Conservation (phyloP, 1,140 invertebrate species). For the Leptinotarsa texana region DNA sequence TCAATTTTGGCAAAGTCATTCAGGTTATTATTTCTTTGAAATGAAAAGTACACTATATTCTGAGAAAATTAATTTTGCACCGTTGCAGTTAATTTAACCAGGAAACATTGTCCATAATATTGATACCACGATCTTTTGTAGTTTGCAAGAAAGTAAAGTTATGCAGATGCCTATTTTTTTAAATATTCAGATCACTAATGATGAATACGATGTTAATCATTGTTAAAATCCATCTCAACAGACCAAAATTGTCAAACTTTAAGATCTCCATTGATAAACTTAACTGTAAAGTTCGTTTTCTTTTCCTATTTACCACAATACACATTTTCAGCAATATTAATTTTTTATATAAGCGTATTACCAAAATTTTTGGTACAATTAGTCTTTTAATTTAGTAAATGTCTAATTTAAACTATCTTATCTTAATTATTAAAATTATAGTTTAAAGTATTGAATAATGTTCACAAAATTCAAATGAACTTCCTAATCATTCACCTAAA, state of each 20-base stretch:
- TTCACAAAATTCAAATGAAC: constrained; percentile 3
- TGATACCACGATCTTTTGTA: too few species aligned
- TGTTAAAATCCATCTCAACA: too few species aligned
- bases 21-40: too few species aligned
- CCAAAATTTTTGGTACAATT: constrained; percentile 29
- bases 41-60: too few species aligned
- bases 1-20: too few species aligned
- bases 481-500: not conserved
- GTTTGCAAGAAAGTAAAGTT: too few species aligned
- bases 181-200: too few species aligned
- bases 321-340: constrained; percentile 24
- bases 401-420: constrained; percentile 14
- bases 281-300: constrained; percentile 11
- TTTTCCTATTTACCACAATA: constrained; percentile 19
- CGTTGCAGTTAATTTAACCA: too few species aligned
- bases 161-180: too few species aligned
- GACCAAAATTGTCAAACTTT: not conserved
- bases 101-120: too few species aligned
- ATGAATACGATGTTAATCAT: too few species aligned
- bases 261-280: constrained; percentile 9
- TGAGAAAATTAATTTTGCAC: too few species aligned
- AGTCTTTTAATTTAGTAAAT: constrained; percentile 28
- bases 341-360: constrained; percentile 26
- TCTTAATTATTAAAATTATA: constrained; percentile 20
- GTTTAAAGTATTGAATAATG: not conserved